Base-by-base conservation (phyloP, 2,888 invertebrate genomes). In the Coleophora deauratella region DNA sequence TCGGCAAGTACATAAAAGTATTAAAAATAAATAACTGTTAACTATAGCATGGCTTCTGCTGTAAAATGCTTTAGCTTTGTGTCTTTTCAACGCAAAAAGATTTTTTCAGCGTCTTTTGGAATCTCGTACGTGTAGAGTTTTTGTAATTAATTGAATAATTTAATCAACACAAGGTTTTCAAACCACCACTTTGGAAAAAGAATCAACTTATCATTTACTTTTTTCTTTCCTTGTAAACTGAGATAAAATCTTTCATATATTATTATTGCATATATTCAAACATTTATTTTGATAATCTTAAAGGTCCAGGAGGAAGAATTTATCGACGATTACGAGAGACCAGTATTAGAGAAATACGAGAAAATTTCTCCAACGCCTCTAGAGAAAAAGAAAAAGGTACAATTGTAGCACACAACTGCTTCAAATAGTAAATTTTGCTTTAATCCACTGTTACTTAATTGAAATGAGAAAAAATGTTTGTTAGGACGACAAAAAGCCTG, bases 301-400 rank as follows among this genome's bases (percentile, higher is more conserved):
- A 79, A 85, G 84, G 84, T 80, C 50, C 72, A 56, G 46, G 78
- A 73, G 52, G 79, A 76, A 57, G 85, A 85, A 54, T 84, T 85
- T 64, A 58, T 85, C 60, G 91, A 91, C 41, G 93, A 93, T 79
- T 93, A 93, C 68, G 93, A 93, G 59, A 88, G 92, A 52, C 90
- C 93, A 0, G 90, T 89, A 41, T 86, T 92, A 45, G 92, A 93
- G 65, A 91, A 89, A 76, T 91, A 90, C 59, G 90, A 91, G 66
- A 89, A 88, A 70, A 72, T 86, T 37, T 69, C 86, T 55, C 85
- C 86, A 32, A 86, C 86, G 58, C 85, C 86, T 28, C 56, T 61
- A 47, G 81, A 81, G 62, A 85, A 81, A 79, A 84, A 79, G 74
- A 82, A 82, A 59, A 85, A 85, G 85, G 85, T 85, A 85, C 64